Conservation (phyloP, 2,113 vertebrate species). For the Mixornis gularis region DNA sequence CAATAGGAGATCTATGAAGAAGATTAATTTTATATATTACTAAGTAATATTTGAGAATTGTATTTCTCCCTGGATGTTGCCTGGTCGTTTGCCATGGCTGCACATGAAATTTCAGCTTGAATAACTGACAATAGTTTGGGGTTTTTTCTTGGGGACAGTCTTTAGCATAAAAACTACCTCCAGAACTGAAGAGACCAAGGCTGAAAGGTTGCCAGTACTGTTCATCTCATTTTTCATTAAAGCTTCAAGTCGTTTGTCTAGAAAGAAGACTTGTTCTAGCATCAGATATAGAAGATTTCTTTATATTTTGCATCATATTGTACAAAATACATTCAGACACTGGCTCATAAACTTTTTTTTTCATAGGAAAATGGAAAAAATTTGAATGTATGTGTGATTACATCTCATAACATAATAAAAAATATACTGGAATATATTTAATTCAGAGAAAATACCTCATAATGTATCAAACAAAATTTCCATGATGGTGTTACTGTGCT, state of each 20-base stretch:
- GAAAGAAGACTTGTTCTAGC: background rate
- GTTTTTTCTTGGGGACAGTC: background rate
- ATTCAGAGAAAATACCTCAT: background rate
- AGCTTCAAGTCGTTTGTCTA: background rate
- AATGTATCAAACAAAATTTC: background rate
- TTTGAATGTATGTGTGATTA: background rate
- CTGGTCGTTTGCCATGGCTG: background rate
- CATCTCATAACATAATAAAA: background rate
- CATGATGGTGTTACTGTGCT: background rate
- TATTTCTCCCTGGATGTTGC: background rate
- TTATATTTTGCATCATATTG: background rate
- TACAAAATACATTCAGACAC: background rate
- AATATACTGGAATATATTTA: background rate
- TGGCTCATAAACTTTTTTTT: background rate
- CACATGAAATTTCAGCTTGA: background rate
- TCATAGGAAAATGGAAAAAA: background rate
- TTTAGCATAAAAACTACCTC: background rate
- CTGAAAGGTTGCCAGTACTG: background rate
- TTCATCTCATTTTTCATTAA: background rate
- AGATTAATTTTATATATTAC: background rate
- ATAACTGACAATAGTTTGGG: background rate
- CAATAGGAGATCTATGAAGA: background rate
- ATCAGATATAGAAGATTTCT: background rate
- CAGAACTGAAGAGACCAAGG: background rate
- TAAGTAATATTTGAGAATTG: background rate